A percentile compares a stretch with the other conserved stretches of the same genome.
Conservation (phyloP, 30 jellyfish, hydroid and myxozoan genomes). For the Pelagia noctiluca region DNA sequence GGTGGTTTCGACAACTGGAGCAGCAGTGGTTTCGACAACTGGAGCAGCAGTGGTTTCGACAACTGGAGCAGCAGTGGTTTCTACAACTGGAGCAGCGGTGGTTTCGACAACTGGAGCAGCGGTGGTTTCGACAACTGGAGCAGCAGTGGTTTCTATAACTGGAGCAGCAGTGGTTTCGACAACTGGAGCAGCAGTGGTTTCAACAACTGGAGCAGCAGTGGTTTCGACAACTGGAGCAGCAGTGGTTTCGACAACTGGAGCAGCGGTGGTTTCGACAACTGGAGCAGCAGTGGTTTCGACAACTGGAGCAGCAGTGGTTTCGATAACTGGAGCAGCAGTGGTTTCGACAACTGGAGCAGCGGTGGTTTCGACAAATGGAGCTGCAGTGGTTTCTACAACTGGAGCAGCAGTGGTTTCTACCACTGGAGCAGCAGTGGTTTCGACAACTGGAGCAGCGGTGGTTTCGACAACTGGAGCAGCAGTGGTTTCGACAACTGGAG, state of each 20-base stretch:
- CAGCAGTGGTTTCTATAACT: conserved; percentile 38
- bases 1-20: conserved; percentile 32
- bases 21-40: conserved; percentile 26
- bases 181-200: conserved; percentile 53
- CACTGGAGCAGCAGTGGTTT: conserved; percentile 18
- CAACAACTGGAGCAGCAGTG: conserved; percentile 39
- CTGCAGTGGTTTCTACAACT: conserved; percentile 15
- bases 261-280: conserved; percentile 39
- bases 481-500: conserved; percentile 22
- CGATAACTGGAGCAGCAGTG: conserved; percentile 21
- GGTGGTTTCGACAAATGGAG: conserved; percentile 24
- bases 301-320: conserved; percentile 27
- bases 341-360: conserved; percentile 54
- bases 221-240: conserved; percentile 41
- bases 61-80: conserved; percentile 9
- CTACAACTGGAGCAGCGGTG: conserved; percentile 8
- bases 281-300: conserved; percentile 62
- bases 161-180: conserved; percentile 53
- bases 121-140: conserved; percentile 55
- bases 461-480: conserved; percentile 40
- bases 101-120: conserved; percentile 43
- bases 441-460: conserved; percentile 42
- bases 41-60: conserved; percentile 17
- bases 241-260: conserved; percentile 38
- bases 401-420: conserved; percentile 22